Base-by-base conservation (phyloP, 2,113 vertebrate species). In the Xiphorhynchus elegans region DNA sequence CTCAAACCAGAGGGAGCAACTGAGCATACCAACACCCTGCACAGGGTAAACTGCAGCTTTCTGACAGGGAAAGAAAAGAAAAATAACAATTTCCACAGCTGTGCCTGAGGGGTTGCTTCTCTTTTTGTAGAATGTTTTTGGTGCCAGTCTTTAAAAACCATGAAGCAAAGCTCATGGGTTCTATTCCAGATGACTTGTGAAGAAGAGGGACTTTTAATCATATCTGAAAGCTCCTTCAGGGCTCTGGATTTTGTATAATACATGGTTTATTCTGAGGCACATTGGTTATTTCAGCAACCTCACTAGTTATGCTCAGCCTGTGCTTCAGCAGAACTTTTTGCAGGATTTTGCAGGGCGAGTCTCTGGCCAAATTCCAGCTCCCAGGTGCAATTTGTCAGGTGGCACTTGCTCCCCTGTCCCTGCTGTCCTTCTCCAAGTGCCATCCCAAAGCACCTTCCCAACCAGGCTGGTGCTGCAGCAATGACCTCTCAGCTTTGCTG, bases 81-180 rank as follows among this genome's bases (percentile, higher is more conserved):
- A 95, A 86, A 80, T 5, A 73, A 76, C 53, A n/a, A 52, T 92
- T 92, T 70, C 64, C 73, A 89, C 50, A 68, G 86, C 91, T 81
- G 80, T 78, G 86, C 94, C 76, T 64, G 42, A 87, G 84, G 80
- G 76, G 17, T 83, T 18, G 77, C 39, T 83, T 63, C 83, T 81
- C 56, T 78, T 81, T 85, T 53, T 29, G 31, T 83, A 26, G 83
- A 90, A 44, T 25, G 25, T 63, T 90, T 66, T 50, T 75, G 73
- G 39, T 91, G 80, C 52, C 83, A 44, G 68, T 60, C 94, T 90
- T 81, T 89, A 84, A 95, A 92, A 94, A 44, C 68, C 94, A 40
- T 40, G 69, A 68, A 84, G 88, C 37, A 90, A 88, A 95, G 68
- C 60, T 92, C 77, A 19, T n/a, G 91, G 80, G 29, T 93, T 94